Base-by-base conservation (phyloP, 92 coral and sea anemone genomes). In the Paramuricea clavata region DNA sequence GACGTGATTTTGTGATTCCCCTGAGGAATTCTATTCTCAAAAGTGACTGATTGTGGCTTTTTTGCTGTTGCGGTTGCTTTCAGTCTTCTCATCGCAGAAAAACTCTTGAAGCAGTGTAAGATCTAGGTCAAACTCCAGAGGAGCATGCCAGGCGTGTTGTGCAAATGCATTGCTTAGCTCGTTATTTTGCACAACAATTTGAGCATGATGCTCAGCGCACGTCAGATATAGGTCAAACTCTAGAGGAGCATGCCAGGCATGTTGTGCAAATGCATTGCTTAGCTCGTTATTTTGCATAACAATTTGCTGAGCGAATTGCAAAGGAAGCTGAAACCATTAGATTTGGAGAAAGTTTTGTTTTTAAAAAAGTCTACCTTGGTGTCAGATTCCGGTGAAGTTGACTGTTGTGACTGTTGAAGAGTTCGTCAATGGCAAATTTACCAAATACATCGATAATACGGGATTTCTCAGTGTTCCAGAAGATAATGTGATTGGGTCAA, bases 81-180 rank as follows among this genome's bases (percentile, higher is more conserved):
- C n/a, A n/a, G n/a, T n/a, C n/a, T n/a, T n/a, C n/a, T n/a, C n/a
- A n/a, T n/a, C n/a, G n/a, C n/a, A n/a, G n/a, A 62, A 62, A 62
- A 31, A 26, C 39, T 62, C 70, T 62, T 19, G 62, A 54, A 54
- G 25, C 27, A 19, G 62, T 54, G 3, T 1, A 54, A 54, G 26
- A 19, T 54, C 62, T 54, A 19, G 62, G 27, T 54, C 62, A 54
- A 54, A 54, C 62, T 54, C 27, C 62, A 54, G 62, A 54, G 62
- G 62, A 54, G 27, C 62, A 54, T 54, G 25, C 62, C 27, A 54
- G 62, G 62, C 22, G 27, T 54, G 62, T 54, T 54, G 62, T 54
- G 62, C 62, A 54, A 54, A 54, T 54, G 62, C 62, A 54, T 54
- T 54, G 62, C 62, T 54, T 54, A 54, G 62, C 62, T 54, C 62